Percentiles rank a stretch among this genome's conserved stretches.
Conservation (phyloP, 1,140 invertebrate genomes). For the Pseudomyrmex pallidus region DNA sequence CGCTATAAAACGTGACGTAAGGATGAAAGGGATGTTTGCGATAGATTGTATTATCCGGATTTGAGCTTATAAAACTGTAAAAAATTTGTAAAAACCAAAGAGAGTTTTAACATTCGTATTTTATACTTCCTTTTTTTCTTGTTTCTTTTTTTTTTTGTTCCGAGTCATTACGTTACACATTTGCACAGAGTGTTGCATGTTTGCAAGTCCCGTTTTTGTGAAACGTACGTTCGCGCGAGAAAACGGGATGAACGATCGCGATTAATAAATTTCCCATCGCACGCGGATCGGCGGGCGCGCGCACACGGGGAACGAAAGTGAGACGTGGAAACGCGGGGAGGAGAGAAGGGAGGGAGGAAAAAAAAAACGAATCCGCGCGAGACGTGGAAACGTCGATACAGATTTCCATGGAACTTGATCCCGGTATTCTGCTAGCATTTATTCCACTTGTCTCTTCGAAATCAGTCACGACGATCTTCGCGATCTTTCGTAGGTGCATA, state of each 20-base stretch:
- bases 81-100: background rate
- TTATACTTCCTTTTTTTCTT: background rate
- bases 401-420: constrained; percentile 59
- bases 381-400: constrained; percentile 48
- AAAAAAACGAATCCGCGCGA: constrained; percentile 10
- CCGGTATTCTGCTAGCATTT: constrained; percentile 60
- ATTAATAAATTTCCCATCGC: constrained; percentile 65
- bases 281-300: too few relatives aligned
- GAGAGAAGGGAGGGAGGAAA: background rate
- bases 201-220: too few relatives aligned
- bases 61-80: background rate
- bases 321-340: constrained; percentile 6
- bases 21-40: background rate
- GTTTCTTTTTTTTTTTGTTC: too few relatives aligned
- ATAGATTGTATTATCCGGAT: constrained; percentile 68
- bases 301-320: background rate
- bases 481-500: constrained; percentile 67
- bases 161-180: too few relatives aligned
- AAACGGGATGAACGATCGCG: constrained; percentile 74
- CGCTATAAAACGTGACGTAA: background rate
- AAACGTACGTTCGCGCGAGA: constrained; percentile 59
- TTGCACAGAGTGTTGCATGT: too few relatives aligned
- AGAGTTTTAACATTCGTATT: background rate
- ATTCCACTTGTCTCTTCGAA: constrained; percentile 69
- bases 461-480: constrained; percentile 68